These are phyloP conservation scores for Sthenelais limicola DNA, from an alignment of 2,888 invertebrate species.

Conservation along the genomic window DNA sequence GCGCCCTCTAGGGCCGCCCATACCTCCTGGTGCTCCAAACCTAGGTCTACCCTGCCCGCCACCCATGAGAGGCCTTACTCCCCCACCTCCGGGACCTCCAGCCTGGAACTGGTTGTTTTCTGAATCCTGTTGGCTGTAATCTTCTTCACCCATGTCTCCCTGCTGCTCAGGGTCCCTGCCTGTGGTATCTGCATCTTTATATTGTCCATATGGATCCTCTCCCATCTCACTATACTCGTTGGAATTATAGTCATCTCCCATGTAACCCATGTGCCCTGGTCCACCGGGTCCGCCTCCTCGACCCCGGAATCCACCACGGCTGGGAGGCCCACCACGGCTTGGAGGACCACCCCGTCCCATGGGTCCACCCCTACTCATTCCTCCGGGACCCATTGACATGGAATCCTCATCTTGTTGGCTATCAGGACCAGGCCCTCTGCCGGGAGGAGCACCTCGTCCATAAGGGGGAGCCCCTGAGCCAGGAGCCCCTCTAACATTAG, in stretches of 20 bases:
- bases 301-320: slow-evolving; percentile 9
- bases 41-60: slow-evolving; percentile 39
- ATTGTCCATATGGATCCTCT: too few relatives aligned
- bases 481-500: not conserved
- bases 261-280: too few relatives aligned
- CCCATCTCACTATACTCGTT: too few relatives aligned
- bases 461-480: too few relatives aligned
- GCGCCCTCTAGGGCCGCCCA: slow-evolving; percentile 3
- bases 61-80: slow-evolving; percentile 26
- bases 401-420: too few relatives aligned
- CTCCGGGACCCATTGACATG: not conserved
- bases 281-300: slow-evolving; percentile 37
- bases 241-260: too few relatives aligned
- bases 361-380: not conserved
- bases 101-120: not conserved
- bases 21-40: not conserved
- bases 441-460: too few relatives aligned
- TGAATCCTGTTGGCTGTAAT: slow-evolving; percentile 8
- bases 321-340: not conserved
- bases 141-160: slow-evolving; percentile 12
- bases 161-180: too few relatives aligned
- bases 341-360: slow-evolving; percentile 8
- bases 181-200: too few relatives aligned
- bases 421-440: too few relatives aligned
- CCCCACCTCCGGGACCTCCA: slow-evolving; percentile 13